Evolutionary conservation across 2,888 invertebrate genomes (phyloP), one percentile per base, ranked within the genome.

Genomic region (Meteorus cinctellus): DNA sequence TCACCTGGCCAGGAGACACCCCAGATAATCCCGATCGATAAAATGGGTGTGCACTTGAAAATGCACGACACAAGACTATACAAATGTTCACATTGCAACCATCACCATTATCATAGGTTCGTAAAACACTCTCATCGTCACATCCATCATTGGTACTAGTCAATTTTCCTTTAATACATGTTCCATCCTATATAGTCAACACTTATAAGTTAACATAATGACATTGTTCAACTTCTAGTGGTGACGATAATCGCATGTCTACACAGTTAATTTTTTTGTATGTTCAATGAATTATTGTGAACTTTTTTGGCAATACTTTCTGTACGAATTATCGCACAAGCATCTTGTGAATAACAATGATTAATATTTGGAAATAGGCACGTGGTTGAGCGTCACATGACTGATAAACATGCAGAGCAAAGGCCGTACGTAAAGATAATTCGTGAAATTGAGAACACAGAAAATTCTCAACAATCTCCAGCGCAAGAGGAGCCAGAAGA

Each of bases 51-150:
- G 68, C 97, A 97, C 89, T 91, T 96, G 77, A 93, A 94, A 84
- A 92, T 94, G 90, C 96, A 97, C 89, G 95, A 95, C 79, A 90
- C 91, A 6, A 91, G 92, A 76, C 89, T 97, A 48, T 96, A 93
- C 88, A 94, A 94, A 81, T 97, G 96, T 88, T 92, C 93, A 0
- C 90, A 91, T 77, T 96, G 96, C 84, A 86, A 90, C 48, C 93
- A 93, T 86, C 91, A 94, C 80, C 94, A 95, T 86, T 92, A 92
- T 84, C 92, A 92, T 80, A 88, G 90, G 83, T 89, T 89, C 81
- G 85, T 85, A 82, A 8, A 79, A 75, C 78, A 73, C 79, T 74
- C 69, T 77, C 69, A n/a, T 48, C 19, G 31, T 27, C 51, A 36
- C 51, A 59, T 69, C 8, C 12, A 24, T n/a, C 31, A 24, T 48